Percentiles rank a stretch among this genome's conserved stretches.
These are phyloP conservation scores for Mustela nigripes DNA, from an alignment of 2,113 vertebrate species.

Conservation along the genomic window DNA sequence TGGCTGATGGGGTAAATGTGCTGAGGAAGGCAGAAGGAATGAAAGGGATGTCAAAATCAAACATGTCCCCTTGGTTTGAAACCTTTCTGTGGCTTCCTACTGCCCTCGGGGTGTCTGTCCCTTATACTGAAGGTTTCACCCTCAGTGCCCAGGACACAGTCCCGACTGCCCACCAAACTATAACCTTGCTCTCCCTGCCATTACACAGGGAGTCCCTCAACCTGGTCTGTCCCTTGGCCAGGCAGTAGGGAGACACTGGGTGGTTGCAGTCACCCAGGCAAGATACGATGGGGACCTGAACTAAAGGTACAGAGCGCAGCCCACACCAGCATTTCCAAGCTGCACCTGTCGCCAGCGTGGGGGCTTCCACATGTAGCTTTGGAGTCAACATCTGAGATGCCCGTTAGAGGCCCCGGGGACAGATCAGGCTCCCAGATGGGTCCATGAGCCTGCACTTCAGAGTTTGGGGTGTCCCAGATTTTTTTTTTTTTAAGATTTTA, in stretches of 20 bases:
- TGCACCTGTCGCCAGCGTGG: not conserved
- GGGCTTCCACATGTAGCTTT: not conserved
- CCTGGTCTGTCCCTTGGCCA: not conserved
- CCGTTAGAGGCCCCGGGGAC: not conserved
- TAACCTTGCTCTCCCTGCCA: not conserved
- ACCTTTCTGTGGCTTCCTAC: not conserved
- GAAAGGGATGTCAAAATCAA: not conserved
- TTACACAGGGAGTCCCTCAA: rapidly evolving
- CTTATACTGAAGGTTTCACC: not conserved
- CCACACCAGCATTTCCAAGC: not conserved
- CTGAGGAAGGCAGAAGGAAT: not conserved
- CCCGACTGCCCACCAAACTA: not conserved
- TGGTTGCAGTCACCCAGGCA: not conserved
- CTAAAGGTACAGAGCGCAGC: no score
- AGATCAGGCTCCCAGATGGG: not conserved
- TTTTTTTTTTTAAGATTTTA: no score
- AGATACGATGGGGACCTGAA: not conserved
- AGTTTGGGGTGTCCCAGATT: not conserved
- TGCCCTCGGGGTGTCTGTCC: not conserved
- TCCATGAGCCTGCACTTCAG: not conserved
- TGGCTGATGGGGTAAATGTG: not conserved
- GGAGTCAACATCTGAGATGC: not conserved
- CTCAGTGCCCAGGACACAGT: not conserved
- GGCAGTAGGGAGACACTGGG: not conserved
- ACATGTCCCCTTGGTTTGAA: not conserved